Conservation (phyloP, 2,113 vertebrate genomes). For the Lucifuga dentata region DNA sequence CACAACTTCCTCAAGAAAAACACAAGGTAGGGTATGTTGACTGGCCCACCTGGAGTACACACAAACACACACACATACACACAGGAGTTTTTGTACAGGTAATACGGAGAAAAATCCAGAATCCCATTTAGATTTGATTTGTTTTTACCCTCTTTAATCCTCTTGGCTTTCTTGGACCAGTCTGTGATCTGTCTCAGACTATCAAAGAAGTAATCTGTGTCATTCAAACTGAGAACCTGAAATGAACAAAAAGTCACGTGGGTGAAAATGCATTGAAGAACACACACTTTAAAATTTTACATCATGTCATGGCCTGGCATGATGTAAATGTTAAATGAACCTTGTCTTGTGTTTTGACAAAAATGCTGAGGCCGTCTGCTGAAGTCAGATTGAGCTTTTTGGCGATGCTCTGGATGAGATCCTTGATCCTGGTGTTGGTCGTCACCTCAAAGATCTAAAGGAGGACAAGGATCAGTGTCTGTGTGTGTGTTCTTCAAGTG, state of each 20-base stretch:
- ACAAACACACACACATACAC: slow-evolving; percentile 23
- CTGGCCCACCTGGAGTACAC: slow-evolving; percentile 69
- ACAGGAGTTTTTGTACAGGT: neutral
- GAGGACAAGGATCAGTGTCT: neutral
- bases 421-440: slow-evolving; percentile 86
- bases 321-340: slow-evolving; percentile 65
- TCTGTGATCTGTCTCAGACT: slow-evolving; percentile 91
- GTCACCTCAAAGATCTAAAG: slow-evolving; percentile 88
- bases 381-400: slow-evolving; percentile 85
- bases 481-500: no score
- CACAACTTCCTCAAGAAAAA: slow-evolving; percentile 98
- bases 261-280: neutral
- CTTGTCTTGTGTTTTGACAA: slow-evolving; percentile 94
- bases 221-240: slow-evolving; percentile 93
- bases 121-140: neutral
- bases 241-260: slow-evolving; percentile 17
- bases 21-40: slow-evolving; percentile 85
- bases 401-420: slow-evolving; percentile 85
- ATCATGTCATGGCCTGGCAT: neutral
- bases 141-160: slow-evolving; percentile 87
- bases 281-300: neutral
- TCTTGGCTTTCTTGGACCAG: slow-evolving; percentile 89
- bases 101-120: neutral
- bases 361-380: slow-evolving; percentile 93
- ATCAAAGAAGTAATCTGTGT: slow-evolving; percentile 96